These are phyloP conservation scores for Pseudochirops cupreus DNA, from an alignment of 2,797 vertebrate genomes.

Conservation along the genomic window DNA sequence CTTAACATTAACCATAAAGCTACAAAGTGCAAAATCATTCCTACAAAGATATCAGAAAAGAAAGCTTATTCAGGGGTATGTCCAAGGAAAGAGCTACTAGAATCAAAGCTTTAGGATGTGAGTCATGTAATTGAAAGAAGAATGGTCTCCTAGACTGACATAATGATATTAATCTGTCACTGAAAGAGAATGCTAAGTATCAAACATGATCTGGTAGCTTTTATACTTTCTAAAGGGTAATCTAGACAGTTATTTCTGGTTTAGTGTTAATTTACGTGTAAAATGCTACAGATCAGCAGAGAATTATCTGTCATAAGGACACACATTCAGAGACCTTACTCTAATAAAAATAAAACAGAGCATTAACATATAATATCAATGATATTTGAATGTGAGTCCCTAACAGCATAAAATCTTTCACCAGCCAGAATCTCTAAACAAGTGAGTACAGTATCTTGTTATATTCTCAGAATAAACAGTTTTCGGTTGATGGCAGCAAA, in stretches of 20 bases:
- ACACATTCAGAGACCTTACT: neutral
- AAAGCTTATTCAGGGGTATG: neutral
- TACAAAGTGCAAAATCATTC: neutral
- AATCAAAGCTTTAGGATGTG: neutral
- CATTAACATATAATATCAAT: neutral
- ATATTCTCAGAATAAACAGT: neutral
- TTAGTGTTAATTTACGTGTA: neutral
- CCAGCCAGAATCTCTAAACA: neutral
- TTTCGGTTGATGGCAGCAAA: neutral
- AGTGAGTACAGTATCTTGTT: neutral
- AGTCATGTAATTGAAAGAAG: neutral
- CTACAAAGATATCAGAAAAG: neutral
- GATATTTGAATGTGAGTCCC: neutral
- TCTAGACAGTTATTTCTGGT: neutral
- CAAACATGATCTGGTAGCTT: neutral
- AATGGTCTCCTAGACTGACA: neutral
- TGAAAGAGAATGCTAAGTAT: neutral
- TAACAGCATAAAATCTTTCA: neutral
- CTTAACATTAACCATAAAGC: neutral
- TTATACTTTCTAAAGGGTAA: neutral
- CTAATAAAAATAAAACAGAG: neutral
- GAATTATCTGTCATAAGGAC: neutral
- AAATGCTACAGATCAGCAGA: neutral
- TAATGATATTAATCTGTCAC: neutral
- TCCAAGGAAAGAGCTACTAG: neutral